A percentile compares a stretch with the other conserved stretches of the same genome.
Conservation (phyloP, 2,797 vertebrate genomes). For the Myotis planiceps region DNA sequence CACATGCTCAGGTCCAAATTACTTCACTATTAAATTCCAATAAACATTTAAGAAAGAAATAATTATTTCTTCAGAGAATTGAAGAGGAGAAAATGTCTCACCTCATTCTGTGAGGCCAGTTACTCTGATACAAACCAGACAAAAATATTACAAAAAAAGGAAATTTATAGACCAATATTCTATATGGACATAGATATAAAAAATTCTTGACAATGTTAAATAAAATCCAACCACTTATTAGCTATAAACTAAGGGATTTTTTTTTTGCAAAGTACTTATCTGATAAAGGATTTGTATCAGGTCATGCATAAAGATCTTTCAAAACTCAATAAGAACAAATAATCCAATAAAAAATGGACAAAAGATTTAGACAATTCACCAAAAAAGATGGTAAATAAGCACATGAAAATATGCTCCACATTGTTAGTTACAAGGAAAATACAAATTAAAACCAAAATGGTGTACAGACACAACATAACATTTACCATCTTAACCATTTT, state of each 20-base stretch:
- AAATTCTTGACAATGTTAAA: not conserved
- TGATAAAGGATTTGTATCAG: not conserved
- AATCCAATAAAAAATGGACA: not conserved
- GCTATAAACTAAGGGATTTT: not conserved
- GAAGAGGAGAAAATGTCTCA: not conserved
- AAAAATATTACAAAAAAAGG: not conserved
- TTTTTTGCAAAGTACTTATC: not conserved
- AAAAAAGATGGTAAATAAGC: not conserved
- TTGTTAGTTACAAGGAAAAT: not conserved
- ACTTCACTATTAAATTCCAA: not conserved
- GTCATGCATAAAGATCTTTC: not conserved
- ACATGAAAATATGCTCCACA: not conserved
- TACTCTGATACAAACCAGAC: not conserved
- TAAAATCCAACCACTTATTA: not conserved
- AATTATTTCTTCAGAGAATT: not conserved
- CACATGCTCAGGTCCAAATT: not conserved
- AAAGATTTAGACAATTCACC: not conserved
- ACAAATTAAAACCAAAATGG: not conserved
- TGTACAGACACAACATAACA: not conserved
- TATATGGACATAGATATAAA: not conserved
- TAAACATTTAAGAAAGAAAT: not conserved
- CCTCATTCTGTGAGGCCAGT: not conserved
- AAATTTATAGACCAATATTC: not conserved
- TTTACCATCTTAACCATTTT: not conserved
- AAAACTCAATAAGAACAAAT: conserved; percentile 9